Percentiles rank a stretch among this genome's conserved stretches.
phyloP scores from a whole-genome alignment of 1,140 invertebrate genomes.

The Globodera rostochiensis region DNA sequence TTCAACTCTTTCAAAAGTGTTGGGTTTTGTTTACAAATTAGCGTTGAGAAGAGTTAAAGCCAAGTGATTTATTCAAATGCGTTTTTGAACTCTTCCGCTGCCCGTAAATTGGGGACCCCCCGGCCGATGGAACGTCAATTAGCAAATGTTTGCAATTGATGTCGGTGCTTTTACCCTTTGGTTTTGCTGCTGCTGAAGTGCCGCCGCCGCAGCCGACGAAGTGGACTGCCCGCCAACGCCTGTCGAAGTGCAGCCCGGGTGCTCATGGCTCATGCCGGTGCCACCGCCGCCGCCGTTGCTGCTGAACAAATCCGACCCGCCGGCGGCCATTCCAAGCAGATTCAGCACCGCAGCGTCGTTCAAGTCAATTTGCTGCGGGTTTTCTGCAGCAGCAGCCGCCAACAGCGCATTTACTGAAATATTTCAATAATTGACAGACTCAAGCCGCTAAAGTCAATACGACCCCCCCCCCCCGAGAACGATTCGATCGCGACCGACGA shows the following conservation, averaged over 20 bases:
- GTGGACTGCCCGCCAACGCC: not conserved
- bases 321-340: slow-evolving; percentile 8
- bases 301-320: slow-evolving; percentile 1
- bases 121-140: too few species aligned
- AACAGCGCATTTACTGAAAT: slow-evolving; percentile 19
- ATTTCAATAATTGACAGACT: too few species aligned
- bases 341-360: slow-evolving; percentile 28
- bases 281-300: not conserved
- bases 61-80: too few species aligned
- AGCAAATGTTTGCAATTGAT: too few species aligned
- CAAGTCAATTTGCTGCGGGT: not conserved
- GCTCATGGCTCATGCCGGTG: not conserved
- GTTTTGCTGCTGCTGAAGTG: not conserved
- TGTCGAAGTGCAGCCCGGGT: not conserved
- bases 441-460: too few species aligned
- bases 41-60: too few species aligned
- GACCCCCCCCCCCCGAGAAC: too few species aligned
- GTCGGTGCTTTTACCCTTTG: not conserved
- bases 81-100: too few species aligned
- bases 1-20: too few species aligned
- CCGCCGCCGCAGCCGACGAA: not conserved
- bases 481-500: too few species aligned
- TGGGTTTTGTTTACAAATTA: too few species aligned
- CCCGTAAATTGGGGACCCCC: not conserved
- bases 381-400: slow-evolving; percentile 2